A percentile compares a stretch with the other conserved stretches of the same genome.
These are phyloP conservation scores for Pseudococcus longispinus DNA, from an alignment of 2,888 invertebrate species.

Conservation along the genomic window DNA sequence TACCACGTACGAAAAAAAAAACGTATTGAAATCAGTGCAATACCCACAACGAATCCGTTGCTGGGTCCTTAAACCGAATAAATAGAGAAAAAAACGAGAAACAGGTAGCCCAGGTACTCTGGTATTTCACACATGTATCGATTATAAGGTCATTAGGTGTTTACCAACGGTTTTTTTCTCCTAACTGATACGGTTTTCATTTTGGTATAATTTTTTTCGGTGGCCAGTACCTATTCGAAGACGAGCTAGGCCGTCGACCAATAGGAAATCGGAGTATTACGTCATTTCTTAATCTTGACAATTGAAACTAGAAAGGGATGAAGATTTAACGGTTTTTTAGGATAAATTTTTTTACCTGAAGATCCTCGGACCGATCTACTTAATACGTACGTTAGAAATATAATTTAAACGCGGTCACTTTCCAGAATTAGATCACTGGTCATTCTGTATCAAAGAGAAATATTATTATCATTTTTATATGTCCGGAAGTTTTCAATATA, in stretches of 20 bases:
- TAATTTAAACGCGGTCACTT: slow-evolving; percentile 51
- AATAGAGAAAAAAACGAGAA: background rate
- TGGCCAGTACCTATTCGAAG: background rate
- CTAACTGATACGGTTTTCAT: background rate
- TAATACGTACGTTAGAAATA: background rate
- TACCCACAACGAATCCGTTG: background rate
- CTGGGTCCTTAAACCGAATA: background rate
- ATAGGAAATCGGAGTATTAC: background rate
- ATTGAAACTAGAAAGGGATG: slow-evolving; percentile 48
- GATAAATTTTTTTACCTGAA: slow-evolving; percentile 41
- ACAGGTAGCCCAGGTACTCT: background rate
- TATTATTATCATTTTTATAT: slow-evolving; percentile 47
- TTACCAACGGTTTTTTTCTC: slow-evolving; percentile 19
- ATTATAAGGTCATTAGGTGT: slow-evolving; percentile 43
- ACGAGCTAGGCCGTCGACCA: slow-evolving; percentile 8
- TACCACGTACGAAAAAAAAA: background rate
- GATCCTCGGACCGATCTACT: slow-evolving; percentile 5
- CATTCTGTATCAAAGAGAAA: slow-evolving; percentile 40
- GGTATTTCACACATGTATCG: slow-evolving; percentile 36
- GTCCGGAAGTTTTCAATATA: slow-evolving; percentile 54
- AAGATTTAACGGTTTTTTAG: slow-evolving; percentile 54
- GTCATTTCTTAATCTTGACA: slow-evolving; percentile 43
- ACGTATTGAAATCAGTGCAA: background rate
- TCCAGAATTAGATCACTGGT: slow-evolving; percentile 55
- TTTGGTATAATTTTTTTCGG: slow-evolving; percentile 26